A percentile compares a stretch with the other conserved stretches of the same genome.
Conservation (phyloP, 2,113 vertebrate genomes). For the Gymnarchus niloticus region DNA sequence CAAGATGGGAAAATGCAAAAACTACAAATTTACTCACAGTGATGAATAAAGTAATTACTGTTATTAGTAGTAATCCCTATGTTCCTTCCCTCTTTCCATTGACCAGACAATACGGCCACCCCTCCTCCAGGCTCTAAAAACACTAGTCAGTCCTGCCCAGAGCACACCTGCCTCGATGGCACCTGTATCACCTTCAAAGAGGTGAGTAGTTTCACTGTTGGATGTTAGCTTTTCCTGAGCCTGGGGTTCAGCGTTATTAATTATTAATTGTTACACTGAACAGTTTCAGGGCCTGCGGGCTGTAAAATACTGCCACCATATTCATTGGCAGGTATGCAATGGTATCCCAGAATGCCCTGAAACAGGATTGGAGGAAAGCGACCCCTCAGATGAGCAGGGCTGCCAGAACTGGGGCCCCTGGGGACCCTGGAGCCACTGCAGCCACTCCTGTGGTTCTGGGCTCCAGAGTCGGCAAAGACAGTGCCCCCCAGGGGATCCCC, state of each 20-base stretch:
- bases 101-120: constrained; percentile 47
- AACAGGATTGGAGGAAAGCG: not conserved
- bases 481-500: constrained; percentile 52
- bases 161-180: constrained; percentile 70
- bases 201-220: constrained; percentile 45
- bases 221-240: not conserved
- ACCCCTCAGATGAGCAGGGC: constrained; percentile 59
- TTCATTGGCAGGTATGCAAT: constrained; percentile 70
- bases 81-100: not conserved
- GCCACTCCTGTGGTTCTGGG: constrained; percentile 66
- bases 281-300: not conserved
- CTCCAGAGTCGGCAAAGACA: constrained; percentile 52
- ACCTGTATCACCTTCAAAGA: constrained; percentile 67
- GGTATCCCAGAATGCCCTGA: constrained; percentile 65
- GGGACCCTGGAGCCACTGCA: constrained; percentile 73
- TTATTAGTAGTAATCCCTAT: not conserved
- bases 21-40: too few relatives aligned
- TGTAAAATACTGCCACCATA: not conserved
- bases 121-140: constrained; percentile 49
- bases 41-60: too few relatives aligned
- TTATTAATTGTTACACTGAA: not conserved
- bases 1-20: too few relatives aligned
- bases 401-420: constrained; percentile 73
- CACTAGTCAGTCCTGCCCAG: constrained; percentile 52
- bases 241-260: not conserved